Base-by-base conservation (phyloP, 2,797 vertebrate species). In the Salarias fasciatus region DNA sequence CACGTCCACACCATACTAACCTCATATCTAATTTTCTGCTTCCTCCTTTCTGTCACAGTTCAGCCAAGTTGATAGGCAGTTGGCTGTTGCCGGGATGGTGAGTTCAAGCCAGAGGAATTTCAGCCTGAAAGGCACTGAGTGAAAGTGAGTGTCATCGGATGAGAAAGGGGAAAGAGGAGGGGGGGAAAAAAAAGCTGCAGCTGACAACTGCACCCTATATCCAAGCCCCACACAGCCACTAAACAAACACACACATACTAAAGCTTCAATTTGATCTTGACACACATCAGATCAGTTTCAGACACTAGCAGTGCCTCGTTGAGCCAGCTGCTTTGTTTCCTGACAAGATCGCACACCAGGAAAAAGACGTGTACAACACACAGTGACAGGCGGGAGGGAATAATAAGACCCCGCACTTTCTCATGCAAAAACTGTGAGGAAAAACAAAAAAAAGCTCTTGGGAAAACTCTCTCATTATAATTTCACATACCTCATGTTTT, bases 61-160 rank as follows among this genome's bases (percentile, higher is more conserved):
- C 42, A 67, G 53, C 62, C 54, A 41, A 70, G 67, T 52, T 84
- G 79, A 80, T 66, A 53, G 75, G 80, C 78, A 76, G 79, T 77
- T 64, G 62, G 51, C 79, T 60, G 81, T 86, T 87, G 83, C 86
- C 74, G 73, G 69, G 88, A 84, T 70, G 58, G 68, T 55, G 45
- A 79, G 51, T 77, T 86, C 56, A 65, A 80, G 83, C 70, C 55
- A 54, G 72, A 89, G 80, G 85, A 92, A 92, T 92, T 85, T 83
- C 72, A 76, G 63, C 49, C 77, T 86, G 70, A 86, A 86, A 90
- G 77, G 72, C 75, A 69, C 35, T 13, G 50, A 77, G 52, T 77
- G 75, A 90, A 85, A 82, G 72, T 70, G 80, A 84, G 63, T 63
- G 76, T 82, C 82, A 85, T 83, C 49, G 18, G 66, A 81, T 68